Base-by-base conservation (phyloP, 1,140 invertebrate genomes). In the Magallana ariakensis region DNA sequence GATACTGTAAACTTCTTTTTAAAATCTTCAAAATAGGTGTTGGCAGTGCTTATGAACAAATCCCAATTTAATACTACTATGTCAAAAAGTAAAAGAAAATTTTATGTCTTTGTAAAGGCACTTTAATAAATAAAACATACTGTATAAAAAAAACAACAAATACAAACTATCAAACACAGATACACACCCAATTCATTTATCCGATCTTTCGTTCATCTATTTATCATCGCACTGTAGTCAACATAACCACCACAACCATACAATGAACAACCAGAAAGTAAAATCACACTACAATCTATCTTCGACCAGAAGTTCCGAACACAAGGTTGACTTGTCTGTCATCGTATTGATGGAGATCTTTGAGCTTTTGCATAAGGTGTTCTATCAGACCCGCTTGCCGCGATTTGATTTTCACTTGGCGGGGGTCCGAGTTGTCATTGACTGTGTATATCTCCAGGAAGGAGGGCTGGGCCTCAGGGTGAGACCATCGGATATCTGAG, bases 331-430 rank as follows among this genome's bases (percentile, higher is more conserved):
- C 87, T 66, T 82, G 70, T 84, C 84, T 85, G 16, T 87, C 86
- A 26, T 84, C 87, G 16, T 54, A 57, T 6, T 85, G 87, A 87
- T 93, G 90, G 80, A 93, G 91, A 16, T 92, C 89, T 58, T 89
- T 87, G 54, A 94, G 85, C 90, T 94, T 94, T 46, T 91, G 88
- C 91, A 94, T 94, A 22, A 94, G 88, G 83, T 91, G 90, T 75
- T 91, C 90, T 13, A 94, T 94, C 22, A 93, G 90, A 13, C 92
- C 93, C 26, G 94, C 94, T 87, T 94, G 93, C 83, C 93, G 92
- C 54, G 93, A 93, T 9, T 89, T 87, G 46, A 94, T 89, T 62
- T 90, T 90, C 33, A 92, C 84, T 86, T 84, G 83, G 70, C 89
- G 60, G 22, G 84, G 85, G 26, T 60, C 55, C 87, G 87, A 85